Evolutionary conservation across 2,888 invertebrate genomes (phyloP).

Genomic region (Ethmia dodecea): DNA sequence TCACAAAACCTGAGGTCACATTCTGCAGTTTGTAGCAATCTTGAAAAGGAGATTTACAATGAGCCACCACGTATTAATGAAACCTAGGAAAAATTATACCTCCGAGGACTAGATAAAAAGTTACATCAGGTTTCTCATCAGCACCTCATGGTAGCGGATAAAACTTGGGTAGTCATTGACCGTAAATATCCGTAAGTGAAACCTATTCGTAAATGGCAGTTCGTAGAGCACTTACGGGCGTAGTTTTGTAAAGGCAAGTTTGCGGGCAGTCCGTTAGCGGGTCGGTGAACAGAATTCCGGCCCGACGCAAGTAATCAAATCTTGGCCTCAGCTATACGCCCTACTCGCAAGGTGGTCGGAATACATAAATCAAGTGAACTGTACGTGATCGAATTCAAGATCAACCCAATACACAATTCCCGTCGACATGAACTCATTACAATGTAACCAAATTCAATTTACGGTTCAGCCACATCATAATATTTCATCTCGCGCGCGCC

Average conservation of each 20-base stretch:
- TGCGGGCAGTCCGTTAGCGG: conserved; percentile 41
- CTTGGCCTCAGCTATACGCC: conserved; percentile 33
- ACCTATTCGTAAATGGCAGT: too few species aligned
- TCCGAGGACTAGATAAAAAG: too few species aligned
- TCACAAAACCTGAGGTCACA: too few species aligned
- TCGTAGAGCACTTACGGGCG: too few species aligned
- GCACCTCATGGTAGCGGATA: too few species aligned
- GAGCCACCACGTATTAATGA: too few species aligned
- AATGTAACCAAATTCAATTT: conserved; percentile 73
- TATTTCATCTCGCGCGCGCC: conserved; percentile 55
- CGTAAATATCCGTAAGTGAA: too few species aligned
- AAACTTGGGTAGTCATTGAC: too few species aligned
- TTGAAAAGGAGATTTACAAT: too few species aligned
- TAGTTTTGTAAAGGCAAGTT: conserved; percentile 30
- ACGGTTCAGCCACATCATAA: conserved; percentile 59
- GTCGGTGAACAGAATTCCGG: conserved; percentile 40
- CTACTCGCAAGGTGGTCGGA: conserved; percentile 52
- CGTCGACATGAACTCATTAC: conserved; percentile 68
- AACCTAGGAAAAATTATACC: too few species aligned
- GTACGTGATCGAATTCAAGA: conserved; percentile 72
- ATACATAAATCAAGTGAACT: conserved; percentile 68
- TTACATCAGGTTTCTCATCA: too few species aligned
- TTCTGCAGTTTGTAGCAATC: too few species aligned
- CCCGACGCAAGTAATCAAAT: conserved; percentile 58
- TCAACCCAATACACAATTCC: conserved; percentile 60